These are phyloP conservation scores for Morpho helenor DNA, from an alignment of 2,888 invertebrate genomes.

Conservation along the genomic window DNA sequence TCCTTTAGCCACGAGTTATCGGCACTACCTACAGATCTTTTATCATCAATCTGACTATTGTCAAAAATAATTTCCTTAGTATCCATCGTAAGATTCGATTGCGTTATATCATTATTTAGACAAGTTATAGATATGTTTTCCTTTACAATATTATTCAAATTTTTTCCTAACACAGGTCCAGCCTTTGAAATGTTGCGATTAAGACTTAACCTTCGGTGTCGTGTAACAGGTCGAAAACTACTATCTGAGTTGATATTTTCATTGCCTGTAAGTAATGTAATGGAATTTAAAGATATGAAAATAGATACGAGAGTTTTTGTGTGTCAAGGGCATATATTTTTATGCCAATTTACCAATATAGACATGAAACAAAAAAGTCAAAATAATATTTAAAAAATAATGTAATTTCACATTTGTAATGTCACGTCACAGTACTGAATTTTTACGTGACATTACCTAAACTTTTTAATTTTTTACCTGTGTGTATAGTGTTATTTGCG, in stretches of 20 bases:
- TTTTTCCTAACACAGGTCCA: conserved; percentile 4
- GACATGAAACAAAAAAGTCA: too few species aligned
- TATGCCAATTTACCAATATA: too few species aligned
- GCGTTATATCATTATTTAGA: too few species aligned
- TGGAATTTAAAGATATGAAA: neutral
- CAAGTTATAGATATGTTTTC: neutral
- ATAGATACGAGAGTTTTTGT: too few species aligned
- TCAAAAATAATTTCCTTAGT: neutral
- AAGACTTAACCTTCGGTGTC: conserved; percentile 1
- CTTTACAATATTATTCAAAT: neutral
- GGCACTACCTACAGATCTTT: conserved; percentile 35
- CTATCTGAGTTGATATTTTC: neutral
- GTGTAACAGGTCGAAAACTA: neutral
- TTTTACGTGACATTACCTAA: too few species aligned
- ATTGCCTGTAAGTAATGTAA: neutral
- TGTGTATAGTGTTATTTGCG: too few species aligned
- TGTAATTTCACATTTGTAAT: too few species aligned
- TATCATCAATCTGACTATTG: conserved; percentile 8
- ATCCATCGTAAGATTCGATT: too few species aligned
- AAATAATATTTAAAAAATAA: too few species aligned
- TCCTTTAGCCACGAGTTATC: conserved; percentile 59
- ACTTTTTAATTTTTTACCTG: too few species aligned
- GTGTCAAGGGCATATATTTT: too few species aligned
- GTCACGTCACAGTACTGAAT: too few species aligned
- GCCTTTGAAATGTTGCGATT: conserved; percentile 7